These are phyloP conservation scores for Enteromius argenteus DNA, from an alignment of 2,797 vertebrate genomes.

Conservation along the genomic window DNA sequence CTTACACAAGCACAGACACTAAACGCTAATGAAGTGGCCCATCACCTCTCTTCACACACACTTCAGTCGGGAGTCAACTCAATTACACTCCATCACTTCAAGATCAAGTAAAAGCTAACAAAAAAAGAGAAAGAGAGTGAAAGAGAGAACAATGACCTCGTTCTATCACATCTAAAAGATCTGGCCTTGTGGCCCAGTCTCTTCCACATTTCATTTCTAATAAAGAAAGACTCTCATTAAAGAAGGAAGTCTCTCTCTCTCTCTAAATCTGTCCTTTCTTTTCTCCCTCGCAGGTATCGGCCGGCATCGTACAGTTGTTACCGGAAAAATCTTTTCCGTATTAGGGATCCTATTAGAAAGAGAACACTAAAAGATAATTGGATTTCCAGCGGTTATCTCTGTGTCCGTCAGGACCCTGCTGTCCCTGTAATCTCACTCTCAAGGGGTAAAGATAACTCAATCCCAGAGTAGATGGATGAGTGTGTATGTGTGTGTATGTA, in stretches of 20 bases:
- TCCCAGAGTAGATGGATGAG: slow-evolving; percentile 73
- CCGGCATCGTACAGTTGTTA: slow-evolving; percentile 82
- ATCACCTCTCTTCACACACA: slow-evolving; percentile 36
- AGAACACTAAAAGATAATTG: slow-evolving; percentile 99
- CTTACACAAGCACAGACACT: slow-evolving; percentile 45
- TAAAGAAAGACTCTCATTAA: slow-evolving; percentile 81
- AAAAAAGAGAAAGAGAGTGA: slow-evolving; percentile 23
- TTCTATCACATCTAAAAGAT: slow-evolving; percentile 78
- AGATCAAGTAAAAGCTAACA: slow-evolving; percentile 48
- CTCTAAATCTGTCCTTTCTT: slow-evolving; percentile 61
- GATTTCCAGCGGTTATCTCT: slow-evolving; percentile 99
- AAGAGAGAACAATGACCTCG: slow-evolving; percentile 68
- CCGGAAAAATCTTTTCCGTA: slow-evolving; percentile 93
- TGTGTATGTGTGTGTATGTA: slow-evolving; percentile 36
- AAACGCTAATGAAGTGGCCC: slow-evolving; percentile 55
- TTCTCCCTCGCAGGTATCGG: slow-evolving; percentile 76
- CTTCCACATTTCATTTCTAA: slow-evolving; percentile 86
- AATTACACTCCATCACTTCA: slow-evolving; percentile 55
- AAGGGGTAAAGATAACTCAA: slow-evolving; percentile 96
- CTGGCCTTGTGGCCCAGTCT: slow-evolving; percentile 80
- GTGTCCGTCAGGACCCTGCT: slow-evolving; percentile 94
- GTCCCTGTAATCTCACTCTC: slow-evolving; percentile 97
- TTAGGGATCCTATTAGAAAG: slow-evolving; percentile 99
- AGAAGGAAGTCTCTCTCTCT: slow-evolving; percentile 73
- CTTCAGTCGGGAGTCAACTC: slow-evolving; percentile 44